Base-by-base conservation (phyloP, 1,140 invertebrate genomes). In the Ptiloglossa arizonensis region DNA sequence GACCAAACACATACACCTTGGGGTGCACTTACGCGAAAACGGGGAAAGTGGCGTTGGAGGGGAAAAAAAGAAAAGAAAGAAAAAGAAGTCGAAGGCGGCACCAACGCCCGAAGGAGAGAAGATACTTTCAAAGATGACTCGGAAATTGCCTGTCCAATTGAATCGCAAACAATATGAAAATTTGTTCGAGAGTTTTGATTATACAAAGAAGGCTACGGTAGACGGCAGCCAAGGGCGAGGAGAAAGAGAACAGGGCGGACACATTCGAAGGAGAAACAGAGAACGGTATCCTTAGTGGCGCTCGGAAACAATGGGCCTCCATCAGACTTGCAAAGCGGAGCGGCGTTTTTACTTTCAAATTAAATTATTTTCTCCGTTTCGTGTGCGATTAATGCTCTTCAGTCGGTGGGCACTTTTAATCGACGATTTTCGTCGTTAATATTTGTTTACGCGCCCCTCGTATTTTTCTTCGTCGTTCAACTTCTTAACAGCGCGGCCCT, bases 91-190 rank as follows among this genome's bases (percentile, higher is more conserved):
- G 60, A 60, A 72, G 41, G 62, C 38, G 54, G 41, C 32, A 52
- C 60, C 52, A 54, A 59, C 48, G 85, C 50, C 57, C 54, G n/a
- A 66, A 72, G 66, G 86, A 83, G 77, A 83, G 77, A 63, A 88
- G 86, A 87, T 89, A 88, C 90, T 91, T 90, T 86, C 87, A 89
- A 90, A 90, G 90, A 89, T 87, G 82, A 87, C 83, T 87, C 83
- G 89, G 88, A 90, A 91, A 91, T 92, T 90, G 89, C 89, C 87
- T 89, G 87, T 90, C 89, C 91, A 91, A 91, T 91, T 91, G 91
- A 92, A 92, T 92, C 89, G 87, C 90, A 91, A 91, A 92, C 90
- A 91, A 91, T 91, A 91, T 91, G 89, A 92, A 92, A 91, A 92
- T 91, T 91, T 91, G 89, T 91, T 91, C 89, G 86, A 90, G 90